Base-by-base conservation (phyloP, 2,888 invertebrate species). In the Latheticus oryzae region DNA sequence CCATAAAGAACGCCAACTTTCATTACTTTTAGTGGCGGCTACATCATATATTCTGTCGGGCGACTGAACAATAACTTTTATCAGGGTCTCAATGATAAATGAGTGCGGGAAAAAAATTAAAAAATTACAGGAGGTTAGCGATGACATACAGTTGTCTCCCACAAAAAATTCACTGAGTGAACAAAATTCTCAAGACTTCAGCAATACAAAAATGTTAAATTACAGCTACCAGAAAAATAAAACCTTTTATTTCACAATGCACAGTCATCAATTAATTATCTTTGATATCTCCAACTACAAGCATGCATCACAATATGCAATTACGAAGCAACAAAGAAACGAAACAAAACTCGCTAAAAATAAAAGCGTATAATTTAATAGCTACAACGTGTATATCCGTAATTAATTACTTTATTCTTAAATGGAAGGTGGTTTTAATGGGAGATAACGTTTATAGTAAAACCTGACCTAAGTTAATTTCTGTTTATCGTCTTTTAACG, bases 341-440 rank as follows among this genome's bases (percentile, higher is more conserved):
- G 26, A 24, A 40, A 24, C 30, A 43, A 30, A 8, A 28, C 15
- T 26, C 30, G 15, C 28, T 43, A 43, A 43, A 43, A 43, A 43
- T 43, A 16, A n/a, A 33, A 16, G 2, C 33, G 12, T 9, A 13
- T 40, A 43, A 43, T 43, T 43, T 43, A 43, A 43, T 30, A 26
- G 15, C 43, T 12, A 24, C 26, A 40, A 40, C 12, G 24, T 23
- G 26, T 40, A 26, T 24, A 40, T 23, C 9, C 43, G 30, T 43
- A 30, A 43, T 43, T 43, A 43, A 43, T 43, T 43, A 43, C 43
- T 19, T 1, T 16, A 43, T n/a, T 43, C 17, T 13, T 43, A 30
- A 28, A 43, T 30, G 30, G 43, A 30, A 43, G 43, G 43, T 28
- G 43, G 43, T 16, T 43, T 43, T 30, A 26, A 43, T 43, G 17